phyloP scores from a whole-genome alignment of 2,888 invertebrate genomes.

The Melitaea athalia region DNA sequence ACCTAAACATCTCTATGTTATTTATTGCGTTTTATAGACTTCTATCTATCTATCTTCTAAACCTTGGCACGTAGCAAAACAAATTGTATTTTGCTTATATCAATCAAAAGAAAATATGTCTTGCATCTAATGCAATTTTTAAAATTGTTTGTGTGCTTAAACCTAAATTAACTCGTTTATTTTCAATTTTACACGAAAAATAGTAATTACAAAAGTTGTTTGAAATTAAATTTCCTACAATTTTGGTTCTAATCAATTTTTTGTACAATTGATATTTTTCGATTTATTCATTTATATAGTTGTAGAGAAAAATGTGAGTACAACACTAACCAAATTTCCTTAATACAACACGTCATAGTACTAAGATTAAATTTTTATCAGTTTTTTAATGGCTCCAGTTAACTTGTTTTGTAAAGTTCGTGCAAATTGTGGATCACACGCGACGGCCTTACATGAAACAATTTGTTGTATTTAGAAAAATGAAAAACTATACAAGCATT shows the following conservation, averaged over 20 bases:
- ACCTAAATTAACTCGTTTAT: too few relatives aligned
- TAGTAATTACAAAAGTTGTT: too few relatives aligned
- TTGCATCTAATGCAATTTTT: background rate
- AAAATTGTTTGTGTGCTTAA: background rate
- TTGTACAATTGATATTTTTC: too few relatives aligned
- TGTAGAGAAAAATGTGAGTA: background rate
- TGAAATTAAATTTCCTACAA: too few relatives aligned
- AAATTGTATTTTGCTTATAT: background rate
- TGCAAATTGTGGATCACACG: slow-evolving; percentile 45
- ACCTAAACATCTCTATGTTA: background rate
- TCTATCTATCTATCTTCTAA: too few relatives aligned
- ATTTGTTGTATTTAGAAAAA: slow-evolving; percentile 42
- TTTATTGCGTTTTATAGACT: background rate
- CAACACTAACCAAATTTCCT: slow-evolving; percentile 12
- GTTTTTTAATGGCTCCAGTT: slow-evolving; percentile 13
- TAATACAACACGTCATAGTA: background rate
- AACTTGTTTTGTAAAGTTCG: slow-evolving; percentile 45
- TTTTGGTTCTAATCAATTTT: too few relatives aligned
- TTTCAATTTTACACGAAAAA: too few relatives aligned
- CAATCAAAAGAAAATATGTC: background rate
- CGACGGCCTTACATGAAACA: slow-evolving; percentile 47
- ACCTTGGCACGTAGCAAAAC: background rate
- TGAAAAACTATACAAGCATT: slow-evolving; percentile 39
- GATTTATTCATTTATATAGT: too few relatives aligned
- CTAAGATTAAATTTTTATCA: slow-evolving; percentile 21